These are phyloP conservation scores for Eucriotettix oculatus DNA, from an alignment of 2,888 invertebrate genomes.

Conservation along the genomic window DNA sequence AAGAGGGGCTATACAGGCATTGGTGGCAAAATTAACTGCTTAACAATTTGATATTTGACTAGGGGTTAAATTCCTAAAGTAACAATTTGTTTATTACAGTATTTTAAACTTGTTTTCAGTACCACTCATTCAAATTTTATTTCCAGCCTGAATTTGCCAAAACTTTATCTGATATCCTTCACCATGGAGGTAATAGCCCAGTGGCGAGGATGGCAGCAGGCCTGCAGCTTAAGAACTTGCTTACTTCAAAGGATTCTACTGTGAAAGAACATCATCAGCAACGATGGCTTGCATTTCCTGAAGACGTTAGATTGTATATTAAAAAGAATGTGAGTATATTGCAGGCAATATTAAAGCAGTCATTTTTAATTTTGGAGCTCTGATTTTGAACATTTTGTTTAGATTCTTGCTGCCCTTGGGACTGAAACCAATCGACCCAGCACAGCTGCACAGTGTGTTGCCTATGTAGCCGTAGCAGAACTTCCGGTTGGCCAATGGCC, in stretches of 20 bases:
- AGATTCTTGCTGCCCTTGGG: conserved; percentile 87
- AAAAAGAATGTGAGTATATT: conserved; percentile 75
- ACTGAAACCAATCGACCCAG: conserved; percentile 92
- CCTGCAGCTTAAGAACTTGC: conserved; percentile 91
- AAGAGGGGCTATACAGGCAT: no score
- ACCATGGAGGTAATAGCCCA: conserved; percentile 74
- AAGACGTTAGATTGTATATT: conserved; percentile 70
- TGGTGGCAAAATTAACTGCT: no score
- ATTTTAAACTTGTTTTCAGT: background rate
- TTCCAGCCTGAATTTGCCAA: conserved; percentile 71
- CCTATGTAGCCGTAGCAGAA: conserved; percentile 94
- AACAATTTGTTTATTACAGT: background rate
- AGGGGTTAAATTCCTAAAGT: no score
- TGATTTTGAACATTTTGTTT: conserved; percentile 13
- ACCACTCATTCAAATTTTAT: background rate
- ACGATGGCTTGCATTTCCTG: conserved; percentile 83
- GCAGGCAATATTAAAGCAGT: background rate
- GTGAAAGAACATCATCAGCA: conserved; percentile 72
- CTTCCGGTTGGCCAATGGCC: conserved; percentile 85
- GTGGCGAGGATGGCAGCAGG: conserved; percentile 98
- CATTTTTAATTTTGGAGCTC: background rate
- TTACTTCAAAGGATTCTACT: conserved; percentile 83
- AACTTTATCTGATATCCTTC: conserved; percentile 81
- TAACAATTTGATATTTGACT: no score
- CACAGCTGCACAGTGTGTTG: conserved; percentile 97